phyloP scores from a whole-genome alignment of 2,888 invertebrate species.

The Plagodis dolabraria region DNA sequence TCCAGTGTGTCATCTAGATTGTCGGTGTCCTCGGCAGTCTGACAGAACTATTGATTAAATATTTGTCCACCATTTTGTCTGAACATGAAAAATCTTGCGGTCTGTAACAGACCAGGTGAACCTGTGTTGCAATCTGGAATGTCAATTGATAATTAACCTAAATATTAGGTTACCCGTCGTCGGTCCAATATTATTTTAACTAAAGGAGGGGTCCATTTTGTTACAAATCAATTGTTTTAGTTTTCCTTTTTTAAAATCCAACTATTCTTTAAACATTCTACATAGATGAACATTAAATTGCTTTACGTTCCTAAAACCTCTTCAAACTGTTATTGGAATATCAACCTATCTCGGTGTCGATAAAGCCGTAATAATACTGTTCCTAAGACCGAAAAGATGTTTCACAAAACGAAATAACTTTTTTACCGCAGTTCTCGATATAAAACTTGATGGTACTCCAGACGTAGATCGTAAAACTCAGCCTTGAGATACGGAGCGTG shows the following conservation, averaged over 20 bases:
- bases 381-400: conserved; percentile 25
- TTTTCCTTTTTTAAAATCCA: no score
- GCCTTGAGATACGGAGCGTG: conserved; percentile 39
- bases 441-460: conserved; percentile 38
- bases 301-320: no score
- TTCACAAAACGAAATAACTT: conserved; percentile 31
- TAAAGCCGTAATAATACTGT: conserved; percentile 15
- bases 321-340: no score
- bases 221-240: no score
- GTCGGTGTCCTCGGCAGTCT: conserved; percentile 33
- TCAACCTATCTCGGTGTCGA: conserved; percentile 9
- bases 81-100: conserved; percentile 2
- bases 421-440: conserved; percentile 39
- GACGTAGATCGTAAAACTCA: conserved; percentile 40
- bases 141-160: no score
- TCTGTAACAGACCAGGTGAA: no score
- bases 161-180: no score
- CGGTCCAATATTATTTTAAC: no score
- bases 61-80: conserved; percentile 62
- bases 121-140: no score
- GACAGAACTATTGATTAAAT: conserved; percentile 29
- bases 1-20: conserved; percentile 16
- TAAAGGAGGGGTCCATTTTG: no score
- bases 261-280: no score
- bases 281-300: no score